Evolutionary conservation across 2,113 vertebrate genomes (phyloP).

Genomic region (Sterna hirundo): DNA sequence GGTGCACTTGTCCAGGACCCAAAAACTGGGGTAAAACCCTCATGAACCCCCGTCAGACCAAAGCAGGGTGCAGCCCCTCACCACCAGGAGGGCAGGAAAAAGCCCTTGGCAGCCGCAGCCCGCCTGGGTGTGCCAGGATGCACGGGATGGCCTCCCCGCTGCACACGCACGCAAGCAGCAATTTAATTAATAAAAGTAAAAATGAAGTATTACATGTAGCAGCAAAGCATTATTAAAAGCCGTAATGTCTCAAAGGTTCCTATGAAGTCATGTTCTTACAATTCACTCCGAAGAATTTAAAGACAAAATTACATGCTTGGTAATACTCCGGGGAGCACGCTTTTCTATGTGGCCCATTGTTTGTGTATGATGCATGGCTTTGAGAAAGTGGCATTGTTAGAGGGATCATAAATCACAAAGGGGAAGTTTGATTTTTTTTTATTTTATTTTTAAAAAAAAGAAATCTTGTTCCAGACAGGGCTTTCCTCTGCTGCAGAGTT

Average conservation of each 20-base stretch:
- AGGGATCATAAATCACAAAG: conserved; percentile 64
- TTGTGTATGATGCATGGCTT: conserved; percentile 65
- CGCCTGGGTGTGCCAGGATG: background rate
- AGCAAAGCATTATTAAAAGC: conserved; percentile 75
- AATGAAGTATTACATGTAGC: conserved; percentile 67
- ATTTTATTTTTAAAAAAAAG: background rate
- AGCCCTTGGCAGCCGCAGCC: background rate
- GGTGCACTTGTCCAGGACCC: background rate
- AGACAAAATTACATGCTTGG: conserved; percentile 77
- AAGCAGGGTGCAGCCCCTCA: background rate
- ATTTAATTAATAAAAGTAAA: conserved; percentile 76
- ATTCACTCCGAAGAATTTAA: conserved; percentile 73
- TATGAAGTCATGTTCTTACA: conserved; percentile 81
- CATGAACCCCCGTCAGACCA: background rate
- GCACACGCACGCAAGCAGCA: conserved; percentile 9
- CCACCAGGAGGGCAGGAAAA: background rate
- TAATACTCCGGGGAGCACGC: conserved; percentile 66
- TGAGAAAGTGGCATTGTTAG: conserved; percentile 72
- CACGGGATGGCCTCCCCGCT: background rate
- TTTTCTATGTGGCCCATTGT: conserved; percentile 73
- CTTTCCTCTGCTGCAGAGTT: background rate
- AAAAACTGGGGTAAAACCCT: background rate
- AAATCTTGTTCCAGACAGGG: conserved; percentile 16
- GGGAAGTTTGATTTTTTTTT: conserved; percentile 6
- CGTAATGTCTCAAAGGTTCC: conserved; percentile 74